Percentiles rank a stretch among this genome's conserved stretches.
Conservation (phyloP, 2,797 vertebrate genomes). For the Parambassis ranga region DNA sequence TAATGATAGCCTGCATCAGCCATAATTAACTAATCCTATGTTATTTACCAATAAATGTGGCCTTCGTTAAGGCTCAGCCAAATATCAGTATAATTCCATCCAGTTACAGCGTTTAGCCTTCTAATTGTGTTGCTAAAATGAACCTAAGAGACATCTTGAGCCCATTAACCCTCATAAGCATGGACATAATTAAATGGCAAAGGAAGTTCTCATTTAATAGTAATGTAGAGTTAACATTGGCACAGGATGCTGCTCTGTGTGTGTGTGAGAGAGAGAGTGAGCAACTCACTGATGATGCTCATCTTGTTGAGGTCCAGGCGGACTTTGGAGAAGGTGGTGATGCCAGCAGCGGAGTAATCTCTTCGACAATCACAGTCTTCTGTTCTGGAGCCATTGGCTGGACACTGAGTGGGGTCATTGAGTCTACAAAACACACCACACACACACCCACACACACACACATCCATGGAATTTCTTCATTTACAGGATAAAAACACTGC, state of each 20-base stretch:
- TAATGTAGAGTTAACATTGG: constrained; percentile 36
- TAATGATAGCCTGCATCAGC: constrained; percentile 25
- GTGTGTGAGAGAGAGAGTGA: constrained; percentile 20
- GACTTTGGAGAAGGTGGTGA: constrained; percentile 93
- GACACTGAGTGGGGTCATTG: constrained; percentile 94
- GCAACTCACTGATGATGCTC: constrained; percentile 93
- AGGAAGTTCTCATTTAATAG: constrained; percentile 59
- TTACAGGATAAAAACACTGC: constrained; percentile 1
- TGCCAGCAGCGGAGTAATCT: constrained; percentile 90
- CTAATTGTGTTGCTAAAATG: constrained; percentile 61
- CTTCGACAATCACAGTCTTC: constrained; percentile 92
- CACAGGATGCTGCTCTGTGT: constrained; percentile 36
- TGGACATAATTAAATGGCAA: constrained; percentile 67
- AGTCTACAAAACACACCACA: constrained; percentile 77
- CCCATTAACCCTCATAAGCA: constrained; percentile 74
- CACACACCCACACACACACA: constrained; percentile 22
- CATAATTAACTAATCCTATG: constrained; percentile 16
- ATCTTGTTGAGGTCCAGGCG: constrained; percentile 90
- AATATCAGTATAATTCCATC: constrained; percentile 48
- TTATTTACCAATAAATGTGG: constrained; percentile 32
- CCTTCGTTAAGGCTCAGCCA: constrained; percentile 39
- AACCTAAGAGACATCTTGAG: constrained; percentile 78
- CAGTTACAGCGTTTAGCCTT: constrained; percentile 57
- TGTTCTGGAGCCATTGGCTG: constrained; percentile 88
- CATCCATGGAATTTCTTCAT: constrained; percentile 37